phyloP scores from a whole-genome alignment of 2,797 vertebrate genomes.

The Chelmon rostratus region DNA sequence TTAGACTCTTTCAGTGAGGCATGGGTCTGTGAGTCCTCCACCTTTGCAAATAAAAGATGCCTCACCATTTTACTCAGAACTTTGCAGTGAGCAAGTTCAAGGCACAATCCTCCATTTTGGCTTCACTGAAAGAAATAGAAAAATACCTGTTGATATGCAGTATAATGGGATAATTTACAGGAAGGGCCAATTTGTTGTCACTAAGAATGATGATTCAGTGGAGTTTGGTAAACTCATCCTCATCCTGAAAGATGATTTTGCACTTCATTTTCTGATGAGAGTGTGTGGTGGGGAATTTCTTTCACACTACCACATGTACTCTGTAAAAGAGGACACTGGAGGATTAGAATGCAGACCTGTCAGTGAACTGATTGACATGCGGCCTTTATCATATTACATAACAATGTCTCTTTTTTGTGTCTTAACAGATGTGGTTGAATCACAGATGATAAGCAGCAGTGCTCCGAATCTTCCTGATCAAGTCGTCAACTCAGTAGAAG shows the following conservation, averaged over 20 bases:
- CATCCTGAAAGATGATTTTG: slow-evolving; percentile 53
- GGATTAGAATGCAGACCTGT: slow-evolving; percentile 37
- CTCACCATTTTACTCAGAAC: slow-evolving; percentile 45
- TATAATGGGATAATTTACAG: no score
- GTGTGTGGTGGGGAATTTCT: slow-evolving; percentile 40
- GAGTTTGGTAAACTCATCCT: slow-evolving; percentile 64
- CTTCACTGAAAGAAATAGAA: no score
- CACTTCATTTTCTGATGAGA: slow-evolving; percentile 58
- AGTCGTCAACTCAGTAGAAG: slow-evolving; percentile 21
- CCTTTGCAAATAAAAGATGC: slow-evolving; percentile 30
- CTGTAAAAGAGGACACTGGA: slow-evolving; percentile 32
- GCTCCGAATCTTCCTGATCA: neutral
- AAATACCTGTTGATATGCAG: no score
- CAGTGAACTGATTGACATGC: slow-evolving; percentile 36
- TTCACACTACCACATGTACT: slow-evolving; percentile 46
- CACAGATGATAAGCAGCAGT: slow-evolving; percentile 6
- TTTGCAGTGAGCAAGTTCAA: slow-evolving; percentile 58
- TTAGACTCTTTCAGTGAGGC: slow-evolving; percentile 49
- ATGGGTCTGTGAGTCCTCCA: slow-evolving; percentile 25
- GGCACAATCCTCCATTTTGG: slow-evolving; percentile 35
- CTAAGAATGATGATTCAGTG: slow-evolving; percentile 39
- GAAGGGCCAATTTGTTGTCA: no score
- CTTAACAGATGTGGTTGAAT: slow-evolving; percentile 32
- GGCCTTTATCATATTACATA: slow-evolving; percentile 25
- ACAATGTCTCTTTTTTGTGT: neutral